Percentiles rank a stretch among this genome's conserved stretches.
Conservation (phyloP, 2,797 vertebrate species). For the Fratercula arctica region DNA sequence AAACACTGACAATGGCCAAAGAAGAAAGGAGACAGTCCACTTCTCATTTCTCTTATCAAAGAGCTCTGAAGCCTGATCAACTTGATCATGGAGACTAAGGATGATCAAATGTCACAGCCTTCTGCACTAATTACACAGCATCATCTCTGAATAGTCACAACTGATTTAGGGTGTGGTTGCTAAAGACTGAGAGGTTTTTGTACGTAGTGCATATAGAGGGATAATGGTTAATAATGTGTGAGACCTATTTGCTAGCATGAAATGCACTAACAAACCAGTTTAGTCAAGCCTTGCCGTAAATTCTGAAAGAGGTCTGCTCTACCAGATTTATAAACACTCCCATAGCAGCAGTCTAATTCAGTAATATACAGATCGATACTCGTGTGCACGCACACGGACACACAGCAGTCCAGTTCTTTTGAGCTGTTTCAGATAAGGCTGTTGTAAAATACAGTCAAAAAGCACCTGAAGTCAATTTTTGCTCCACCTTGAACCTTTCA, state of each 20-base stretch:
- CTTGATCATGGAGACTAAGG: not conserved
- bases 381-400: fast-evolving
- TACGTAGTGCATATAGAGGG: not conserved
- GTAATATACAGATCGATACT: not conserved
- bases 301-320: not conserved
- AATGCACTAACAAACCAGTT: not conserved
- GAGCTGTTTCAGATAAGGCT: not conserved
- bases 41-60: not conserved
- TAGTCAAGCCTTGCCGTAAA: not conserved
- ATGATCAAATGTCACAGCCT: not conserved
- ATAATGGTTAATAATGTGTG: not conserved
- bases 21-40: not conserved
- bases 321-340: not conserved
- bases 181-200: not conserved
- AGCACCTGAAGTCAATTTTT: not conserved
- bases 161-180: not conserved
- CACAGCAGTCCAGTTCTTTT: not conserved
- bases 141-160: not conserved
- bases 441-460: not conserved
- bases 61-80: not conserved
- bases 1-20: not conserved
- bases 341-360: not conserved
- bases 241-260: not conserved
- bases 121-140: not conserved
- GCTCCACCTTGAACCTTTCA: not conserved